These are phyloP conservation scores for Rutilus rutilus DNA, from an alignment of 2,113 vertebrate species.

Conservation along the genomic window DNA sequence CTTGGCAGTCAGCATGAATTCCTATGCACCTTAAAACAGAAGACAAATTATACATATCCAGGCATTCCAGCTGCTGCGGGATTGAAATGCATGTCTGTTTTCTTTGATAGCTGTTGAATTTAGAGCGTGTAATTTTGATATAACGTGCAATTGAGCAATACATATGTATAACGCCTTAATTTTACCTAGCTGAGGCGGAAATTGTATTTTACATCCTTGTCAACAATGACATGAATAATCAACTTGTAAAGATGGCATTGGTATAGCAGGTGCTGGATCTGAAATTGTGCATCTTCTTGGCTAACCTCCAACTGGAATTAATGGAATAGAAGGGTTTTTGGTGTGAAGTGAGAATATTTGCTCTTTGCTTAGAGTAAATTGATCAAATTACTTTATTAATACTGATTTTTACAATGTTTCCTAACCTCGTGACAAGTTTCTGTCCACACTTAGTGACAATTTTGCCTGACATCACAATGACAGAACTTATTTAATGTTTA, in stretches of 20 bases:
- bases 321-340: neutral
- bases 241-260: neutral
- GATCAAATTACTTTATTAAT: neutral
- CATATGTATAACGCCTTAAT: slow-evolving; percentile 61
- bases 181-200: slow-evolving; percentile 52
- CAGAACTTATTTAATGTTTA: neutral
- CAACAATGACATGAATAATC: slow-evolving; percentile 27
- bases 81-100: slow-evolving; percentile 41
- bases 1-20: slow-evolving; percentile 38
- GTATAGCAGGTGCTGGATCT: neutral
- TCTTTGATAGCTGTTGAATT: slow-evolving; percentile 61
- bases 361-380: neutral
- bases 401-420: neutral
- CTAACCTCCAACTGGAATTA: neutral
- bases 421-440: neutral
- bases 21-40: slow-evolving; percentile 39
- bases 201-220: slow-evolving; percentile 42
- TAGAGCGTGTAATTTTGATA: slow-evolving; percentile 66
- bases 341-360: neutral
- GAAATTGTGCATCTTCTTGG: neutral
- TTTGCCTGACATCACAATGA: no score
- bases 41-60: slow-evolving; percentile 40
- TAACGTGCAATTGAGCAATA: slow-evolving; percentile 46
- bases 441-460: neutral
- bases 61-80: slow-evolving; percentile 26